A percentile compares a stretch with the other conserved stretches of the same genome.
These are phyloP conservation scores for Ashinkailepas kermadecensis DNA, from an alignment of 2,888 invertebrate genomes.

Conservation along the genomic window DNA sequence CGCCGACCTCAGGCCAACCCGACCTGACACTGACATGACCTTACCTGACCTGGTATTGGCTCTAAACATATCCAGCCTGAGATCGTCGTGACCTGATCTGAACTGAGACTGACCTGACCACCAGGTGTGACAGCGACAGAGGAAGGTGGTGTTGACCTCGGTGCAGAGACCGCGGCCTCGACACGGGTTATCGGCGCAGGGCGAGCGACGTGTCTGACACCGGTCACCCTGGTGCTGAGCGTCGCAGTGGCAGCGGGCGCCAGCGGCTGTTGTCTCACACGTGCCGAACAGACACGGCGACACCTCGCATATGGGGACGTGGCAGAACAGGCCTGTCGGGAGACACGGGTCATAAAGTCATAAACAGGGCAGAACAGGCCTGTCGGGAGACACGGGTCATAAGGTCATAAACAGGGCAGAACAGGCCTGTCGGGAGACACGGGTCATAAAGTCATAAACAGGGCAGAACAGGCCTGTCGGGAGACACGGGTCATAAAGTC, in stretches of 20 bases:
- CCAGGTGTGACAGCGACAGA: conserved; percentile 66
- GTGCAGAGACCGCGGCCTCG: conserved; percentile 65
- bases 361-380: neutral
- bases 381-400: no score
- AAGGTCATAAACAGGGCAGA: no score
- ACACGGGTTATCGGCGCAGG: conserved; percentile 66
- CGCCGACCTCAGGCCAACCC: no score
- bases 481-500: no score
- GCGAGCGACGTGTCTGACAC: conserved; percentile 37
- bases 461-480: no score
- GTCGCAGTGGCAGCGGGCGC: neutral
- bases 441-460: no score
- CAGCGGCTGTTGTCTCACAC: neutral
- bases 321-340: conserved; percentile 62
- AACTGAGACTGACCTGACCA: conserved; percentile 52
- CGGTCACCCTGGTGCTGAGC: neutral
- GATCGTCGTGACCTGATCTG: no score
- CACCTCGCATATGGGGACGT: conserved; percentile 64
- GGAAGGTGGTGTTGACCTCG: conserved; percentile 53
- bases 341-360: neutral
- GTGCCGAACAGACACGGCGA: conserved; percentile 59
- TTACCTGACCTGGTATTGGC: no score
- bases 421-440: no score
- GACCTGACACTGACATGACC: no score
- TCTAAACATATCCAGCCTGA: no score